Percentiles rank a stretch among this genome's conserved stretches.
phyloP scores from a whole-genome alignment of 2,888 invertebrate genomes.

The Callinectes sapidus region DNA sequence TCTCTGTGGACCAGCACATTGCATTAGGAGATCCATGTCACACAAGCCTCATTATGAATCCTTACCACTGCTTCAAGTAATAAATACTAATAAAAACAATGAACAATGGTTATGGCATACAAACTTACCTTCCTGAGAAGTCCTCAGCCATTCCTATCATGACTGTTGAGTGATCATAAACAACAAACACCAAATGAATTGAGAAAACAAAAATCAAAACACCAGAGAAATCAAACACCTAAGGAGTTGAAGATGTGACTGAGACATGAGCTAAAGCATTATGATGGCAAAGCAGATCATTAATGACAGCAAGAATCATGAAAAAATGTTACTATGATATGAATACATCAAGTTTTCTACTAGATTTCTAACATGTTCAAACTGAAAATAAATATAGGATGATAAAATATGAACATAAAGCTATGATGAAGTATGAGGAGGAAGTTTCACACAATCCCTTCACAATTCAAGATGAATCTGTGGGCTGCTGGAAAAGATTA shows the following conservation, averaged over 20 bases:
- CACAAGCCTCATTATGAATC: not conserved
- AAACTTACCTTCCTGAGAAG: slow-evolving; percentile 10
- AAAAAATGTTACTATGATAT: not conserved
- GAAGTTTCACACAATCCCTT: not conserved
- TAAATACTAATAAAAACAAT: not conserved
- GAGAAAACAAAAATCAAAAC: not conserved
- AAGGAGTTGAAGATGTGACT: not conserved
- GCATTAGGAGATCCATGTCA: not conserved
- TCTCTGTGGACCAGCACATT: not conserved
- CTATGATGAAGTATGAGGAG: not conserved
- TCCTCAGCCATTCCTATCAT: slow-evolving; percentile 10
- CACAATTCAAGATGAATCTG: not conserved
- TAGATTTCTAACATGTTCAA: not conserved
- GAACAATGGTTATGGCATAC: not conserved
- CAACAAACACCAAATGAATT: slow-evolving; percentile 10
- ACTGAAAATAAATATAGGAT: not conserved
- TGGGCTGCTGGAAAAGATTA: not conserved
- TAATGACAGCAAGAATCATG: not conserved
- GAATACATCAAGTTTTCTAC: not conserved
- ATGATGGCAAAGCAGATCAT: not conserved
- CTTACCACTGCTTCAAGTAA: not conserved
- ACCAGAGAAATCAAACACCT: not conserved
- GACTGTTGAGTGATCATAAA: not conserved
- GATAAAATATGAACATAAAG: not conserved
- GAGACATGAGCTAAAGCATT: not conserved